Evolutionary conservation across 2,888 invertebrate genomes (phyloP), one percentile per base, ranked within the genome.

Genomic region (Panzeria rudis): DNA sequence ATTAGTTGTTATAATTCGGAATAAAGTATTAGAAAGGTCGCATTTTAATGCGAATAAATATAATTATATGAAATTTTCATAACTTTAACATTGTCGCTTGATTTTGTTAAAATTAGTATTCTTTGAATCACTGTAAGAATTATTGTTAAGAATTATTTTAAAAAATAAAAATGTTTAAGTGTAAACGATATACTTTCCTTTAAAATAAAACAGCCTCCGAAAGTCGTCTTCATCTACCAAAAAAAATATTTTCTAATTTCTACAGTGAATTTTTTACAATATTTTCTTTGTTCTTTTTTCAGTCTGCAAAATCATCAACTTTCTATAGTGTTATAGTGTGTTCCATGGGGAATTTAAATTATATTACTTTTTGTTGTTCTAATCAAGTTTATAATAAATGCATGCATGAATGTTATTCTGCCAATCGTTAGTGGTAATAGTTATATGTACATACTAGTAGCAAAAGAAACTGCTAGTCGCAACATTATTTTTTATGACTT

Each of bases 401-500:
- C 35, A 54, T 73, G 54, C 25, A 35, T 35, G 35, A 17, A 56
- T 54, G 62, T 56, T 62, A 56, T 54, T 61, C 11, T 56, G 23
- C 4, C 56, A 44, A 59, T 76, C 44, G 56, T 66, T 75, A 75
- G 52, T 47, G 17, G 11, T 61, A 68, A 23, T 25, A 68, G 13
- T 72, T 20, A 17, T 11, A n/a, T n/a, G n/a, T n/a, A n/a, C n/a
- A n/a, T n/a, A n/a, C n/a, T n/a, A 35, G n/a, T 32, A 52, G n/a
- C 11, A 50, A 52, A 50, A 62, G 32, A 23, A 62, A 35, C 47
- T 59, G 44, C 50, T 35, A 73, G 59, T 66, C 66, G 47, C 47
- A 62, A 38, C 62, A 83, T 83, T 75, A 79, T 75, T 75, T 79
- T 78, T 83, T 78, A 78, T 83, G 68, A 73, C 62, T 72, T 68